Evolutionary conservation across 1,140 invertebrate genomes (phyloP), one percentile per base, ranked within the genome.

Genomic region (Leptinotarsa texana): DNA sequence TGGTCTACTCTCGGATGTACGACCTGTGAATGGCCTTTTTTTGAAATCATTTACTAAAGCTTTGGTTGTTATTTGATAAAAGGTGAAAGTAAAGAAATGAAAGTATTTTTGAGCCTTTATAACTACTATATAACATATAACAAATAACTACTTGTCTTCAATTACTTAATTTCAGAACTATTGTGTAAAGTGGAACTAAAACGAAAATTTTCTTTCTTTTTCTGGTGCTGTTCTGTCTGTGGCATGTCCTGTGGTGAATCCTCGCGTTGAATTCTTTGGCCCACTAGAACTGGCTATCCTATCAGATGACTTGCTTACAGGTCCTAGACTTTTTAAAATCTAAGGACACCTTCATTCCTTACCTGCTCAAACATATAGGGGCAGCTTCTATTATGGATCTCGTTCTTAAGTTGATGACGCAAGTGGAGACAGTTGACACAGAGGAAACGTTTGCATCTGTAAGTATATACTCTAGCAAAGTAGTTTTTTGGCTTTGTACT

Each of bases 351-450:
- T 97, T 97, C 89, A 89, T 98, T 83, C 90, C 93, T 78, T 89
- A 93, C 81, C 88, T 98, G 79, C 87, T 98, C 77, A 91, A 93
- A 81, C 96, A 98, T 87, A 90, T 98, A 80, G 92, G 95, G 80
- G 98, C 96, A 48, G 98, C 96, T 18, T 95, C 97, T 77, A 95
- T 98, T 81, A 97, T 97, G 91, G 96, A 98, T 90, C 90, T 97
- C 74, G 90, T 97, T 78, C 90, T 96, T 77, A 93, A 95, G 86
- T 90, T 96, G 75, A 90, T 97, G 82, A 95, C 94, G 63, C 91
- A 94, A 85, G 91, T 97, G 63, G 94, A 96, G 84, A 93, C 91
- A 74, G 87, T 87, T 76, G 92, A 94, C 82, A 90, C 92, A 85
- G 90, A 93, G 82, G 89, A 91, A 85, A 93, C 93, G 86, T 90